phyloP scores from a whole-genome alignment of 1,140 invertebrate genomes.

The Carcinoscorpius rotundicauda region DNA sequence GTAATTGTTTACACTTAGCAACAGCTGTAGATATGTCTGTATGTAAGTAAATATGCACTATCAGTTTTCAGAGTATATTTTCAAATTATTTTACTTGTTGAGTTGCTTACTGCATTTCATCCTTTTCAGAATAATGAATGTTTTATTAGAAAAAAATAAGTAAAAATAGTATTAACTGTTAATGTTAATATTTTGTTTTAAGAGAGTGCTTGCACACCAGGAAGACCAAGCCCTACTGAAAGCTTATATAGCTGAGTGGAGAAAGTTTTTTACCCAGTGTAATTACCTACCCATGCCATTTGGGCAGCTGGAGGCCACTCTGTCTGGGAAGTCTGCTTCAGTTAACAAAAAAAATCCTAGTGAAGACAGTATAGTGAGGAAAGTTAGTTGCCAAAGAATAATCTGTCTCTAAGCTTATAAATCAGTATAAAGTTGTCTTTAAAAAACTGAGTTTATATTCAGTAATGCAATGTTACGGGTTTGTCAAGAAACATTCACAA shows the following conservation, averaged over 20 bases:
- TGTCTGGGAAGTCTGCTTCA: conserved; percentile 44
- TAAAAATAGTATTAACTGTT: not conserved
- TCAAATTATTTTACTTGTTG: too few relatives aligned
- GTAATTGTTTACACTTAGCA: too few relatives aligned
- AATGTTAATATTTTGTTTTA: conserved; percentile 22
- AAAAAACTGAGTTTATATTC: too few relatives aligned
- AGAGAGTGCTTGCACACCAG: conserved; percentile 72
- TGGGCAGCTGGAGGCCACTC: conserved; percentile 72
- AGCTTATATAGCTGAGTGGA: conserved; percentile 93
- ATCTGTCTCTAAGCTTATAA: not conserved
- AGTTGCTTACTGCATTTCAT: too few relatives aligned
- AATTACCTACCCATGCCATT: conserved; percentile 94
- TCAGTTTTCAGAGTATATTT: too few relatives aligned
- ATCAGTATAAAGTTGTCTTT: not conserved
- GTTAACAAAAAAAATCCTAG: conserved; percentile 56
- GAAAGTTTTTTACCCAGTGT: conserved; percentile 95
- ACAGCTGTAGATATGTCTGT: too few relatives aligned
- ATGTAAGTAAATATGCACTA: too few relatives aligned
- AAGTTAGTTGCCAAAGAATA: conserved; percentile 36
- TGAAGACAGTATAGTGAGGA: conserved; percentile 79
- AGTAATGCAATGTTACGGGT: too few relatives aligned
- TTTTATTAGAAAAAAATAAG: too few relatives aligned
- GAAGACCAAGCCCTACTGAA: conserved; percentile 90
- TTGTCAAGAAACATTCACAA: too few relatives aligned
- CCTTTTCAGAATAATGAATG: too few relatives aligned